phyloP scores from a whole-genome alignment of 2,888 invertebrate genomes.

The Acleris holmiana region DNA sequence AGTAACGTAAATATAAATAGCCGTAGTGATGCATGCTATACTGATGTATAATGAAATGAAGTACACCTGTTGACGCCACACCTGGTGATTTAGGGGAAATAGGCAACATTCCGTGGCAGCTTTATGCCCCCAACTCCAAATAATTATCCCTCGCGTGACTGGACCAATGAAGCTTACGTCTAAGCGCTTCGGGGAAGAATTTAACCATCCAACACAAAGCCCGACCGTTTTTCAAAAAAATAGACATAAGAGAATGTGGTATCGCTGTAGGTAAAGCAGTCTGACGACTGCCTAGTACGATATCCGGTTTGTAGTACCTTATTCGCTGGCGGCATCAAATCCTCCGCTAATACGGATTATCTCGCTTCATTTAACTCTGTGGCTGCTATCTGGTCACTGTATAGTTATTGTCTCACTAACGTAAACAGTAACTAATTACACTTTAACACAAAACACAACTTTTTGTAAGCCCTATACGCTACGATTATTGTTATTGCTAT shows the following conservation, averaged over 20 bases:
- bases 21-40: slow-evolving; percentile 28
- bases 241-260: slow-evolving; percentile 44
- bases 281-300: slow-evolving; percentile 68
- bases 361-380: slow-evolving; percentile 61
- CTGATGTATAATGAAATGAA: slow-evolving; percentile 42
- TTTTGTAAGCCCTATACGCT: slow-evolving; percentile 42
- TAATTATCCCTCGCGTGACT: slow-evolving; percentile 69
- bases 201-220: slow-evolving; percentile 45
- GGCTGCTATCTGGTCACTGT: slow-evolving; percentile 54
- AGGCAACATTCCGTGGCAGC: slow-evolving; percentile 51
- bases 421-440: slow-evolving; percentile 60
- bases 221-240: slow-evolving; percentile 54
- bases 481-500: slow-evolving; percentile 27
- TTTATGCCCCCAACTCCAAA: slow-evolving; percentile 66
- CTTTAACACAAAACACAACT: slow-evolving; percentile 68
- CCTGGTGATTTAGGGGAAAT: slow-evolving; percentile 64
- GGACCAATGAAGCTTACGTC: slow-evolving; percentile 49
- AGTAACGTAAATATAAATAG: slow-evolving; percentile 5
- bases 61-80: slow-evolving; percentile 74
- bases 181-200: slow-evolving; percentile 49
- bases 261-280: slow-evolving; percentile 70
- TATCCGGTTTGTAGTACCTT: slow-evolving; percentile 81
- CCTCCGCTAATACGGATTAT: slow-evolving; percentile 59
- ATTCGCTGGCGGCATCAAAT: slow-evolving; percentile 72
- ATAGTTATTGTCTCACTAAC: slow-evolving; percentile 61